Percentiles rank a stretch among this genome's conserved stretches.
Evolutionary conservation across 2,797 vertebrate species (phyloP).

Genomic region (Syndactyla subalaris): DNA sequence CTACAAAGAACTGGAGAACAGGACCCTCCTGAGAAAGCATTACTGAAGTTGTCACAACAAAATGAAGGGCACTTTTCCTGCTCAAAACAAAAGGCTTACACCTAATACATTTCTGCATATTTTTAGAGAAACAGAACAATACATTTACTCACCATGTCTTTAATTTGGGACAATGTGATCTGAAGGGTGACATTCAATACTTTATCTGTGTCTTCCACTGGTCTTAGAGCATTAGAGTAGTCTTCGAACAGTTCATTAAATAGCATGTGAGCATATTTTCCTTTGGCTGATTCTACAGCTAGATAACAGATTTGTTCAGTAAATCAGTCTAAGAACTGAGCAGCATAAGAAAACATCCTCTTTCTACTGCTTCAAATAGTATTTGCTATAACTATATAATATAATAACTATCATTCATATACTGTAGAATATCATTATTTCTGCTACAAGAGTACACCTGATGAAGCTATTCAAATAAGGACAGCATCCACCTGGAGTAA

Average conservation of each 20-base stretch:
- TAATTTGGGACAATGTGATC: slow-evolving; percentile 96
- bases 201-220: slow-evolving; percentile 94
- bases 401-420: background rate
- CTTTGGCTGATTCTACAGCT: slow-evolving; percentile 87
- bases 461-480: background rate
- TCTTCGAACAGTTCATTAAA: slow-evolving; percentile 91
- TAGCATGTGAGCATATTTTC: slow-evolving; percentile 91
- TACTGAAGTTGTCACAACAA: background rate
- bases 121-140: background rate
- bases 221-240: slow-evolving; percentile 91
- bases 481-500: background rate
- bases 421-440: background rate
- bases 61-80: background rate
- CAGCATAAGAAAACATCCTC: background rate
- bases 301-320: slow-evolving; percentile 3
- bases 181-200: slow-evolving; percentile 95
- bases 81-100: background rate
- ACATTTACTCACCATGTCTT: slow-evolving; percentile 90
- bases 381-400: background rate
- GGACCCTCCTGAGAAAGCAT: background rate
- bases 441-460: background rate
- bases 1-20: background rate
- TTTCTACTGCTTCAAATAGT: background rate
- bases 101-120: background rate
- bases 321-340: background rate